Evolutionary conservation across 2,113 vertebrate genomes (phyloP), one percentile per base, ranked within the genome.

Genomic region (Indicator maculatus): DNA sequence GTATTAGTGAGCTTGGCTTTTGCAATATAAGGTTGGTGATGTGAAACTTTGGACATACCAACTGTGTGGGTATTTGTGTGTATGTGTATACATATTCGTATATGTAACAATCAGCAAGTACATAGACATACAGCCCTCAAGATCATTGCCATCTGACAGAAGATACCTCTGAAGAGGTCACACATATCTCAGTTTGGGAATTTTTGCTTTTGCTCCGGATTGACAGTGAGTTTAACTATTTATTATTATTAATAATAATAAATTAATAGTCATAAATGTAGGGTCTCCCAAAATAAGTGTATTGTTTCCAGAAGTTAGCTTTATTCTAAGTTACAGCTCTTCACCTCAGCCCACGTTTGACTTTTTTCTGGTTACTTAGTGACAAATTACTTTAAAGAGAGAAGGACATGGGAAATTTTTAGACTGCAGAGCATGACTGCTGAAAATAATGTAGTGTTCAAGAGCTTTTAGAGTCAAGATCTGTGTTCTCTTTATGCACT

Each of bases 21-120:
- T 36, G 15, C 36, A 87, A 89, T 90, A 39, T 55, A 5, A 53
- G 55, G 9, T 21, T 66, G 19, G 11, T 65, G 23, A 39, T 36
- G 20, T 8, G 16, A 58, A 86, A 79, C 12, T 55, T 56, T 2
- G 0, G 6, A 11, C 12, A 15, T 4, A 2, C 21, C 28, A 60
- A 1, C 15, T 36, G 12, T 45, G 36, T 52, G 8, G 18, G 10
- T 56, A 33, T 26, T 1, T 38, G 3, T 63, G 21, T 27, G 6
- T 31, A 1, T 66, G 1, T 61, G 0, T 7, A 9, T 13, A 11
- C 27, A 7, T 4, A 30, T 3, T 23, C 3, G 19, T 4, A 60
- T 2, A 33, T 3, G 4, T 1, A 15, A 11, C 52, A 16, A 10
- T 76, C 38, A 41, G 31, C 33, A 83, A 74, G 36, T 41, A 13